Conservation (phyloP, 2,113 vertebrate genomes). For the Engraulis encrasicolus region DNA sequence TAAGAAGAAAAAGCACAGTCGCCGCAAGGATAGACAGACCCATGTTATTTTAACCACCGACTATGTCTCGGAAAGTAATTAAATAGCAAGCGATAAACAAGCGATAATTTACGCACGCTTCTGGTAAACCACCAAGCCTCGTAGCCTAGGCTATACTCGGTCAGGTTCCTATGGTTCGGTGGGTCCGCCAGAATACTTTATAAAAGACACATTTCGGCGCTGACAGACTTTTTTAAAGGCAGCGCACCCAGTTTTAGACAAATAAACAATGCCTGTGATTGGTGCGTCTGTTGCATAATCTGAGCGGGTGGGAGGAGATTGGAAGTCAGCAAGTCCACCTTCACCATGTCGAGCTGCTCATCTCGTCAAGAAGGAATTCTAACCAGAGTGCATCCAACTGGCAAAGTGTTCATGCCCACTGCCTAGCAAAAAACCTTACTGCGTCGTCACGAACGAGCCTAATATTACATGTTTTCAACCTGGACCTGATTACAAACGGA, state of each 20-base stretch:
- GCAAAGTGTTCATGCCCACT: too few species aligned
- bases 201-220: background rate
- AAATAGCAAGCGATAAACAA: background rate
- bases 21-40: slow-evolving; percentile 49
- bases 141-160: background rate
- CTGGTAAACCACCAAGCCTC: background rate
- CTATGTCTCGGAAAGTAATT: too few species aligned
- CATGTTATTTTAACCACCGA: slow-evolving; percentile 24
- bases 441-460: too few species aligned
- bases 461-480: too few species aligned
- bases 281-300: slow-evolving; percentile 58
- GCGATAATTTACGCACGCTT: background rate
- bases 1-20: slow-evolving; percentile 45
- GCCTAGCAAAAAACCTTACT: too few species aligned
- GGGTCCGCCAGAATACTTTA: background rate
- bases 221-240: slow-evolving; percentile 59
- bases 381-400: too few species aligned
- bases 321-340: slow-evolving; percentile 13
- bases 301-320: background rate
- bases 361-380: too few species aligned
- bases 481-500: too few species aligned
- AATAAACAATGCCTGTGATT: slow-evolving; percentile 65
- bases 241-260: slow-evolving; percentile 34
- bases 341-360: too few species aligned
- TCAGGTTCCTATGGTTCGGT: slow-evolving; percentile 3